Percentiles rank a stretch among this genome's conserved stretches.
These are phyloP conservation scores for Ladona fulva DNA, from an alignment of 1,140 invertebrate genomes.

Conservation along the genomic window DNA sequence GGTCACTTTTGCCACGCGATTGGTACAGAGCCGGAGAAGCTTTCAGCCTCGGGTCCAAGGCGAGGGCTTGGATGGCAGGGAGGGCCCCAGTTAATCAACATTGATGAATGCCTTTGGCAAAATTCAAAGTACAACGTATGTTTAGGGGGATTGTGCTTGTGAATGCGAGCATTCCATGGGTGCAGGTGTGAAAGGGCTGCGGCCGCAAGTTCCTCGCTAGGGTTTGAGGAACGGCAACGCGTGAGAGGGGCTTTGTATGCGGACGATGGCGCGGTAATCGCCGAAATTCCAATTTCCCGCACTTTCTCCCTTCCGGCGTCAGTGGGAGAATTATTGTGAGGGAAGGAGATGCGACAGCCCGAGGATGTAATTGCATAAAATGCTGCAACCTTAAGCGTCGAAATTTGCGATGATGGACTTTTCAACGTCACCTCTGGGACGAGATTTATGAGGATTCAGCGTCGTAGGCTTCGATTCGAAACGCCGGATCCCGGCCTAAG, in stretches of 20 bases:
- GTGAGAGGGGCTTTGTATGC: too few species aligned
- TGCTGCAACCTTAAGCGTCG: not conserved
- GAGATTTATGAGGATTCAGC: constrained; percentile 6
- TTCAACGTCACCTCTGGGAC: not conserved
- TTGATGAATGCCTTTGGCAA: too few species aligned
- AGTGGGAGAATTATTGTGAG: not conserved
- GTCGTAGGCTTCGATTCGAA: not conserved
- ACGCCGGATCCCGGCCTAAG: not conserved
- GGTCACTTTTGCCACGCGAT: not conserved
- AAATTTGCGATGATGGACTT: not conserved
- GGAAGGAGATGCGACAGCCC: not conserved
- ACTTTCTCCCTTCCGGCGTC: too few species aligned
- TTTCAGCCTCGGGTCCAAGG: not conserved
- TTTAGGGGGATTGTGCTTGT: too few species aligned
- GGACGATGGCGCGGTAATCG: too few species aligned
- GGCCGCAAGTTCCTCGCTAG: too few species aligned
- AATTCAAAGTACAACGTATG: too few species aligned
- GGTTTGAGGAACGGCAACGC: too few species aligned
- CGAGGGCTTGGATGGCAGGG: not conserved
- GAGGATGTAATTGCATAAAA: not conserved
- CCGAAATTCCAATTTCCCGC: too few species aligned
- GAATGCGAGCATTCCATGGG: too few species aligned
- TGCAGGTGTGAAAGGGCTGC: too few species aligned
- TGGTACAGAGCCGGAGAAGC: not conserved
- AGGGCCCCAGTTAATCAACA: too few species aligned